Percentiles rank a stretch among this genome's conserved stretches.
These are phyloP conservation scores for Phalacrocorax pelagicus DNA, from an alignment of 2,113 vertebrate genomes.

Conservation along the genomic window DNA sequence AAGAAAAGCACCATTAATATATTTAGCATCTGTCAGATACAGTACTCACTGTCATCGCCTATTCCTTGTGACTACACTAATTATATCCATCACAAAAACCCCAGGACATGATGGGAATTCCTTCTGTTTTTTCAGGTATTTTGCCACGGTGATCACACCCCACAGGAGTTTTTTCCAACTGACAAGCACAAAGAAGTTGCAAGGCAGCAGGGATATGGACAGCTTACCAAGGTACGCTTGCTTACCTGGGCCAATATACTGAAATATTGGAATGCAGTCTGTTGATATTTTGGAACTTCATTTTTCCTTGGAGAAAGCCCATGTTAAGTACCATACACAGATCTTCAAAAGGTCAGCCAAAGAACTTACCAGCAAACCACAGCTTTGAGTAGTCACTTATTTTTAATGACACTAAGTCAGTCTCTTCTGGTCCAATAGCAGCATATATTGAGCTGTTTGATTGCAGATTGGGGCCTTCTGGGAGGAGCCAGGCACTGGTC, in stretches of 20 bases:
- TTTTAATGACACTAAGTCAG: background rate
- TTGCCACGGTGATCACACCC: constrained; percentile 85
- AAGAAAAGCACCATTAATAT: background rate
- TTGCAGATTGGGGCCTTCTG: background rate
- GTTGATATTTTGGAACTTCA: background rate
- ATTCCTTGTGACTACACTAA: background rate
- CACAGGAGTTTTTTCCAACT: constrained; percentile 80
- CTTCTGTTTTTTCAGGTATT: constrained; percentile 74
- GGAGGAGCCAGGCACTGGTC: background rate
- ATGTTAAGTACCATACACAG: background rate
- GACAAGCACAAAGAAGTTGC: constrained; percentile 79
- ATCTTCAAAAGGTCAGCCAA: background rate
- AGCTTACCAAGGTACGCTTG: constrained; percentile 82
- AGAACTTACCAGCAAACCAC: background rate
- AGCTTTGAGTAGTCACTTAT: background rate
- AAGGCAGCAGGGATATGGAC: constrained; percentile 85
- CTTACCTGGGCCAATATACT: background rate
- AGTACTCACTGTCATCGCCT: background rate
- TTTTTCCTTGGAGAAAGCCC: background rate
- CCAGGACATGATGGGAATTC: background rate
- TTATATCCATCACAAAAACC: background rate
- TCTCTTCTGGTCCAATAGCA: background rate
- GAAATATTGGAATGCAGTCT: background rate
- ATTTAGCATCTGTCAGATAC: background rate
- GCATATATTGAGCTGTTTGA: background rate